These are phyloP conservation scores for Tonatia bakeri DNA, from an alignment of 2,113 vertebrate genomes.

Conservation along the genomic window DNA sequence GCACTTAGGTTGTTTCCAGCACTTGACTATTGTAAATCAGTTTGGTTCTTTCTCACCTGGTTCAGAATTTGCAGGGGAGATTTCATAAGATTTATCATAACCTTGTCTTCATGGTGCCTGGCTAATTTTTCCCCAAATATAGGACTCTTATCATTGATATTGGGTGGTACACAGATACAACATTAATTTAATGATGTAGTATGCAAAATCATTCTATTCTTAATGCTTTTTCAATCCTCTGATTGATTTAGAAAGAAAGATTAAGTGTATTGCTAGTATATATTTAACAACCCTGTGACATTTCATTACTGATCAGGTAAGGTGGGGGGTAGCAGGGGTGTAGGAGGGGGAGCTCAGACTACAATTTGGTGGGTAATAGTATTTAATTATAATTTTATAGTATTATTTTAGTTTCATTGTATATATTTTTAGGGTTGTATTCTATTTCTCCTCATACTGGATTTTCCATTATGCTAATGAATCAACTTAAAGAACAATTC, in stretches of 20 bases:
- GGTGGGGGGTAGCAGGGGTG: accelerated
- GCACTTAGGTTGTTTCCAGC: too few relatives aligned
- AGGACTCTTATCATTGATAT: neutral
- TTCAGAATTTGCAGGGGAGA: neutral
- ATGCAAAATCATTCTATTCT: neutral
- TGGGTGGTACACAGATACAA: neutral
- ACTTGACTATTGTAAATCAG: neutral
- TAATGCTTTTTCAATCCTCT: neutral
- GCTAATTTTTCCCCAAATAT: neutral
- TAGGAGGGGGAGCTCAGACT: neutral
- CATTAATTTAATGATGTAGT: neutral
- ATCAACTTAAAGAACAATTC: neutral
- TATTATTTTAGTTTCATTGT: neutral
- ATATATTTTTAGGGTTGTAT: neutral
- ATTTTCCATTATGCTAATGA: neutral
- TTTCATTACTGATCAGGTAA: neutral
- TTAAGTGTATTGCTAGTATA: neutral
- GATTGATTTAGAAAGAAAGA: neutral
- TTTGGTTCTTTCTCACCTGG: neutral
- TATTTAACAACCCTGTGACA: neutral
- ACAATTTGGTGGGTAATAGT: neutral
- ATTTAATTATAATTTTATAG: neutral
- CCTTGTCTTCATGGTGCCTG: neutral
- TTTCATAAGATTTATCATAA: neutral
- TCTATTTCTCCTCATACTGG: neutral